phyloP scores from a whole-genome alignment of 2,797 vertebrate species.

The Hemibagrus guttatus region DNA sequence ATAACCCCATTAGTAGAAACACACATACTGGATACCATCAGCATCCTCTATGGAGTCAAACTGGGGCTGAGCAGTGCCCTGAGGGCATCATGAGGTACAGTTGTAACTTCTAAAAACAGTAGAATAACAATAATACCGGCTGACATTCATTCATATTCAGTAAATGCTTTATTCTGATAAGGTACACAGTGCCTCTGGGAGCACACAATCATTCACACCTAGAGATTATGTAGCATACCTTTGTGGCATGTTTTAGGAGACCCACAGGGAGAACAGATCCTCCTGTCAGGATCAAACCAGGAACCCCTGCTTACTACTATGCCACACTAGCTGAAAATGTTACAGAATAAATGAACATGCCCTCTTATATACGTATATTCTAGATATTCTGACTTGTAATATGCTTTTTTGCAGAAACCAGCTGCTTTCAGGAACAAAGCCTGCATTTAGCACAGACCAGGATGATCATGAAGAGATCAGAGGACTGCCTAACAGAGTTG shows the following conservation, averaged over 20 bases:
- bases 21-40: conserved; percentile 21
- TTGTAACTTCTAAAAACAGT: background rate
- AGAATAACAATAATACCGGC: background rate
- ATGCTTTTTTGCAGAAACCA: conserved; percentile 49
- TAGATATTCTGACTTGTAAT: background rate
- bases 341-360: background rate
- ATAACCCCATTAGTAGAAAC: conserved; percentile 6
- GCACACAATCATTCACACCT: background rate
- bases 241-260: background rate
- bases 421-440: conserved; percentile 36
- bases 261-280: background rate
- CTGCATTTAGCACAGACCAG: conserved; percentile 50
- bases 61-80: conserved; percentile 17
- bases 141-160: background rate
- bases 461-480: conserved; percentile 71
- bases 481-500: conserved; percentile 76
- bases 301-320: background rate
- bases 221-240: background rate
- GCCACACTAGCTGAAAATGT: background rate
- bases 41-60: conserved; percentile 10
- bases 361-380: background rate
- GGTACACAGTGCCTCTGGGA: background rate
- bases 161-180: background rate
- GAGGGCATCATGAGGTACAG: conserved; percentile 32
- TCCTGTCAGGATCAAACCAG: background rate